Percentiles rank a stretch among this genome's conserved stretches.
phyloP scores from a whole-genome alignment of 2,797 vertebrate genomes.

The Pampus argenteus region DNA sequence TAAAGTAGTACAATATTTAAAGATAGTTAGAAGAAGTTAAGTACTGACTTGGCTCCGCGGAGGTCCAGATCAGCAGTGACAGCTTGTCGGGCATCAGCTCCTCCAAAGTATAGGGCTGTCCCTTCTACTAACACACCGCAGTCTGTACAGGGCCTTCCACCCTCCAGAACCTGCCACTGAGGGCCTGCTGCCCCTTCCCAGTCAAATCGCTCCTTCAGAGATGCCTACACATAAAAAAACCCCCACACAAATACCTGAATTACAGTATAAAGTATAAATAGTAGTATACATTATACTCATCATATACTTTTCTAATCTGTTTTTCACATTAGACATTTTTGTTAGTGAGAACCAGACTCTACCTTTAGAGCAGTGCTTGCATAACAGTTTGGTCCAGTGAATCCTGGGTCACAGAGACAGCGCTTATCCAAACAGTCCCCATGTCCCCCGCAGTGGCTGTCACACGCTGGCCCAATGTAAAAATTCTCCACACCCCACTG shows the following conservation, averaged over 20 bases:
- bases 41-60: slow-evolving; percentile 94
- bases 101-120: slow-evolving; percentile 94
- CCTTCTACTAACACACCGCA: slow-evolving; percentile 96
- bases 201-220: slow-evolving; percentile 98
- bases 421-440: slow-evolving; percentile 96
- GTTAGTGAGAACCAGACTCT: slow-evolving; percentile 16
- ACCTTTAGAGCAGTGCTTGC: slow-evolving; percentile 92
- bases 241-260: neutral
- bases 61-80: slow-evolving; percentile 95
- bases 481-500: slow-evolving; percentile 99
- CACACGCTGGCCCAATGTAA: slow-evolving; percentile 95
- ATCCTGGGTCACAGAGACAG: slow-evolving; percentile 96
- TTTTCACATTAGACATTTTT: too few relatives aligned
- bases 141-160: slow-evolving; percentile 93
- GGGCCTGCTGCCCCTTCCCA: slow-evolving; percentile 91
- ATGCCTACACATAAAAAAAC: slow-evolving; percentile 85
- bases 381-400: slow-evolving; percentile 94
- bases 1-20: neutral
- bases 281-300: too few relatives aligned
- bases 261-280: too few relatives aligned
- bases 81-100: slow-evolving; percentile 92
- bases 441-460: slow-evolving; percentile 93
- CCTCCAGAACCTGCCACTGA: slow-evolving; percentile 96
- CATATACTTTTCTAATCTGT: neutral
- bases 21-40: neutral